Evolutionary conservation across 2,888 invertebrate species (phyloP).

Genomic region (Cheilosia soror): DNA sequence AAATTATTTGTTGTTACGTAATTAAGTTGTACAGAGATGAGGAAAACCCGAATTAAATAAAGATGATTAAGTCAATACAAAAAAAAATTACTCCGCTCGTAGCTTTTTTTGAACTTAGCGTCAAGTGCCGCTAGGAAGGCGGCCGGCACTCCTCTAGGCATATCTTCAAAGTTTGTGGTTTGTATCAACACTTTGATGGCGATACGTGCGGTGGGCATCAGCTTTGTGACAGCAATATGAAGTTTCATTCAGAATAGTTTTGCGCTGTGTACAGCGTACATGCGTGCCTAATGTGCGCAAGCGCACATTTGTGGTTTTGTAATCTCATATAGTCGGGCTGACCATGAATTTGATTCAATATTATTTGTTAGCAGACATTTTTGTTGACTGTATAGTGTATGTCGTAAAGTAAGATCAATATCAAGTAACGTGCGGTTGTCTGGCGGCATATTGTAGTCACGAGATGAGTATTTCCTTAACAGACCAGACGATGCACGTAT

Average conservation of each 20-base stretch:
- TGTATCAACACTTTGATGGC: background rate
- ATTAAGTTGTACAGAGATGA: conserved; percentile 71
- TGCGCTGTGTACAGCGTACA: background rate
- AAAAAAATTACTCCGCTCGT: conserved; percentile 14
- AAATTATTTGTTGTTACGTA: conserved; percentile 70
- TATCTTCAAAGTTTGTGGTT: background rate
- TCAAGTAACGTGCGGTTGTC: conserved; percentile 57
- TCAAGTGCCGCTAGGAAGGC: background rate
- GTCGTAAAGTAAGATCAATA: conserved; percentile 65
- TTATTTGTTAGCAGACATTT: conserved; percentile 50
- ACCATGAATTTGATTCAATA: conserved; percentile 70
- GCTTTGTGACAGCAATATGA: conserved; percentile 11
- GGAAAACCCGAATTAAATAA: conserved; percentile 60
- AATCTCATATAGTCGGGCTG: conserved; percentile 57
- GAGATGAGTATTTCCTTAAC: conserved; percentile 66
- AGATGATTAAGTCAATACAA: conserved; percentile 45
- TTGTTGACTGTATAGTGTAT: conserved; percentile 20
- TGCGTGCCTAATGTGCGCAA: conserved; percentile 36
- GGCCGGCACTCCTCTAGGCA: background rate
- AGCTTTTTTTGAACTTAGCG: background rate
- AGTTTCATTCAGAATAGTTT: conserved; percentile 47
- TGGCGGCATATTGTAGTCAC: conserved; percentile 47
- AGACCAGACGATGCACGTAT: conserved; percentile 43
- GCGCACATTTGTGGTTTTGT: conserved; percentile 62
- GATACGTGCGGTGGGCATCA: background rate